Evolutionary conservation across 1,140 invertebrate genomes (phyloP).

Genomic region (Drosophila teissieri): DNA sequence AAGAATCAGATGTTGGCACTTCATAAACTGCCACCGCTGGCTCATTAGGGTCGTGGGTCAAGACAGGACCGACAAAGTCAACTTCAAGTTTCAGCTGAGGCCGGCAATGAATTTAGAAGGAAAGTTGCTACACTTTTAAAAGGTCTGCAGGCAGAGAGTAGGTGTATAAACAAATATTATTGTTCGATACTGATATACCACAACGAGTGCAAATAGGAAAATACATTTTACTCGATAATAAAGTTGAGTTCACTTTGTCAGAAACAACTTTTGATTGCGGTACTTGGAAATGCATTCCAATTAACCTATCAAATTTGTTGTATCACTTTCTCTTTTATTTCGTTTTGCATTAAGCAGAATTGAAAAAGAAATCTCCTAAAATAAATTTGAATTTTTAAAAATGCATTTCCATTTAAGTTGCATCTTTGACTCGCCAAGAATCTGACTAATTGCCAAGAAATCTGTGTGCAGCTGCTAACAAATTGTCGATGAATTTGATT

Average conservation of each 20-base stretch:
- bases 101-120: constrained; percentile 4
- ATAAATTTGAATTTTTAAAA: constrained; percentile 8
- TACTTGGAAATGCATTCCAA: neutral
- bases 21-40: constrained; percentile 35
- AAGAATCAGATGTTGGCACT: constrained; percentile 57
- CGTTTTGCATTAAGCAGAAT: neutral
- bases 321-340: constrained; percentile 3
- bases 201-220: neutral
- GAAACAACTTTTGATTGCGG: neutral
- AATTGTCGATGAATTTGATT: constrained; percentile 46
- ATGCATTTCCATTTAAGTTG: neutral
- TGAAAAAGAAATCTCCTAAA: neutral
- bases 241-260: neutral
- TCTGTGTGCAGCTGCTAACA: constrained; percentile 9
- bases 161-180: neutral
- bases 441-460: constrained; percentile 23
- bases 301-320: neutral
- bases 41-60: constrained; percentile 41
- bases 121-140: neutral
- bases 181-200: neutral
- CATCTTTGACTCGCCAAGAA: constrained; percentile 8
- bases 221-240: neutral
- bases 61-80: neutral
- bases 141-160: neutral
- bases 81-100: neutral